Evolutionary conservation across 1,140 invertebrate species (phyloP), one percentile per base, ranked within the genome.

Genomic region (Epicauta chinensis): DNA sequence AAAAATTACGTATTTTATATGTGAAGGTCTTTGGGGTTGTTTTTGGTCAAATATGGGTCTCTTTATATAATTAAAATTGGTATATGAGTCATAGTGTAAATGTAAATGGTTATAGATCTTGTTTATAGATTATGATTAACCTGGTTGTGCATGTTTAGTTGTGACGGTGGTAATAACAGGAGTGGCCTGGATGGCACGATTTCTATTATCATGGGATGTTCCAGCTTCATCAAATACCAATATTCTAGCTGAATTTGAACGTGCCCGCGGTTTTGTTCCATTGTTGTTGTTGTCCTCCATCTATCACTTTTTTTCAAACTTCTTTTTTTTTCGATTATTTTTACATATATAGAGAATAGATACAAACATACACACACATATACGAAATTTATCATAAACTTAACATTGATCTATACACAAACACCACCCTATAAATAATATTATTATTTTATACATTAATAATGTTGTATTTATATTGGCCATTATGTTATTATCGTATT

Each of bases 201-300:
- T 23, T 23, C n/a, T n/a, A n/a, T 43, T 23, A 48, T 45, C 36
- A 36, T 53, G 48, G 47, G 47, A 14, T 23, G 23, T 37, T 57
- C 49, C 34, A 56, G 58, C 55, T 51, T 69, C 68, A 51, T 77
- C 75, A 51, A 78, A 79, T 13, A 77, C 72, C 43, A 79, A 67
- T 32, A 77, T 72, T 52, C 76, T 69, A 13, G 76, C 76, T 13
- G 77, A 77, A 63, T 79, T 77, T 32, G 73, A 75, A 62, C 76
- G 72, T 3, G 69, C 68, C 47, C 76, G 71, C 51, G 61, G 56
- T 63, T 69, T 67, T 49, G 55, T 56, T 50, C 62, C 64, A 51
- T 61, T 67, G 23, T 23, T 23, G 7, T 42, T 57, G 58, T 58
- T 63, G 48, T 60, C 62, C 66, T 70, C 68, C 68, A 70, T 70